Evolutionary conservation across 1,140 invertebrate species (phyloP).

Genomic region (Cotesia vestalis): DNA sequence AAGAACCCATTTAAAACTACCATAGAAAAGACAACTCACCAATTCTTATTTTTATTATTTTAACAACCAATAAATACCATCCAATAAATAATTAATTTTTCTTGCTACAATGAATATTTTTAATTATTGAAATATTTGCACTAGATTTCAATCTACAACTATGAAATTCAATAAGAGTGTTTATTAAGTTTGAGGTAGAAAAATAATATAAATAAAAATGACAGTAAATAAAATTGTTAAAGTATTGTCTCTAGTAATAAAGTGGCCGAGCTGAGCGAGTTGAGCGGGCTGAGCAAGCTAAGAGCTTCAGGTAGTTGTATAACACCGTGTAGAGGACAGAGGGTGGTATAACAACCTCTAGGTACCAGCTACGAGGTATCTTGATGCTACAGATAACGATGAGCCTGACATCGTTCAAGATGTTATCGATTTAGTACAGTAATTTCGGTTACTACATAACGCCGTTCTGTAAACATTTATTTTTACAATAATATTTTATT

Average conservation of each 20-base stretch:
- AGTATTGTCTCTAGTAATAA: background rate
- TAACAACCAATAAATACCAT: background rate
- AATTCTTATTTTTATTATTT: background rate
- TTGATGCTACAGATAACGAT: conserved; percentile 25
- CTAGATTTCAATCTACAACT: no score
- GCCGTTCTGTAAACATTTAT: background rate
- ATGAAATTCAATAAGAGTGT: no score
- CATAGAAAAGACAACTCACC: conserved; percentile 31
- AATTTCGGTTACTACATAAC: conserved; percentile 9
- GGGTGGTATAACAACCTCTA: conserved; percentile 7
- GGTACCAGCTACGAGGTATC: no score
- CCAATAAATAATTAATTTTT: no score
- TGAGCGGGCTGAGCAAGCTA: no score
- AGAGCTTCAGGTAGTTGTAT: conserved; percentile 8
- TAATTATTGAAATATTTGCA: no score
- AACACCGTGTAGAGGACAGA: background rate
- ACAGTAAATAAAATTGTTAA: conserved; percentile 2
- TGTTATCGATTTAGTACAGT: conserved; percentile 18
- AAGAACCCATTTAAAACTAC: conserved; percentile 46
- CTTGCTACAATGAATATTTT: no score
- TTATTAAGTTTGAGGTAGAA: no score
- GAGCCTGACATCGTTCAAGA: conserved; percentile 15
- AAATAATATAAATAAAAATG: background rate
- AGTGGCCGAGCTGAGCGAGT: no score
- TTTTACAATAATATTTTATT: background rate